phyloP scores from a whole-genome alignment of 2,888 invertebrate genomes.

The Cataglyphis altisquamis region DNA sequence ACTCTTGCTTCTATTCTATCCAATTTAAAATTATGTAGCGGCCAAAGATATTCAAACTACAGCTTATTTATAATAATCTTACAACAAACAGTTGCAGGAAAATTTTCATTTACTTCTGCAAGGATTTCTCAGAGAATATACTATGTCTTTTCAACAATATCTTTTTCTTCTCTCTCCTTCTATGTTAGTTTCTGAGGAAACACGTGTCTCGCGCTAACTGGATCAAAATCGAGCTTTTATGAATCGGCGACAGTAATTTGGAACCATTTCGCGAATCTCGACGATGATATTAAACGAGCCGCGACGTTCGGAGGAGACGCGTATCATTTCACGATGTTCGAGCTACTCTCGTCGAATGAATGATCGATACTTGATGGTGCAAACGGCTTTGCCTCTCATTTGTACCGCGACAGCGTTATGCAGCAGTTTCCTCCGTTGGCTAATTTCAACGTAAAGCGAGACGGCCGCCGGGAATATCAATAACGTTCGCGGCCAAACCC shows the following conservation, averaged over 20 bases:
- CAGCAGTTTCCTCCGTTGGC: constrained; percentile 57
- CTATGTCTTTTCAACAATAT: background rate
- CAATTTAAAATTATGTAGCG: background rate
- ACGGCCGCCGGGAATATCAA: constrained; percentile 61
- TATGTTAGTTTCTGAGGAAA: background rate
- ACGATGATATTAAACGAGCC: constrained; percentile 41
- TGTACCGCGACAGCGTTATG: constrained; percentile 52
- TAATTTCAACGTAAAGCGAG: constrained; percentile 69
- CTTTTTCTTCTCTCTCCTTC: background rate
- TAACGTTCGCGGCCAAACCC: constrained; percentile 66
- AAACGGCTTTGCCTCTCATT: constrained; percentile 33
- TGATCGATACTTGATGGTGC: constrained; percentile 64
- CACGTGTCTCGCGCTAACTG: background rate
- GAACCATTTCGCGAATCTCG: constrained; percentile 32
- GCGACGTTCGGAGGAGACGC: constrained; percentile 4
- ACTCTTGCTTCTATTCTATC: background rate
- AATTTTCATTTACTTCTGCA: background rate
- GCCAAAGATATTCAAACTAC: background rate
- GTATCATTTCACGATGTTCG: constrained; percentile 46
- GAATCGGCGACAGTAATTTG: constrained; percentile 21
- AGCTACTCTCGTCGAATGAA: constrained; percentile 34
- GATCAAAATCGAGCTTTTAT: constrained; percentile 57
- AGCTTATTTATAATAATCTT: background rate
- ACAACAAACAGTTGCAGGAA: background rate
- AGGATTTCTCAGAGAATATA: background rate